These are phyloP conservation scores for Catonia carolina DNA, from an alignment of 2,888 invertebrate genomes.

Conservation along the genomic window DNA sequence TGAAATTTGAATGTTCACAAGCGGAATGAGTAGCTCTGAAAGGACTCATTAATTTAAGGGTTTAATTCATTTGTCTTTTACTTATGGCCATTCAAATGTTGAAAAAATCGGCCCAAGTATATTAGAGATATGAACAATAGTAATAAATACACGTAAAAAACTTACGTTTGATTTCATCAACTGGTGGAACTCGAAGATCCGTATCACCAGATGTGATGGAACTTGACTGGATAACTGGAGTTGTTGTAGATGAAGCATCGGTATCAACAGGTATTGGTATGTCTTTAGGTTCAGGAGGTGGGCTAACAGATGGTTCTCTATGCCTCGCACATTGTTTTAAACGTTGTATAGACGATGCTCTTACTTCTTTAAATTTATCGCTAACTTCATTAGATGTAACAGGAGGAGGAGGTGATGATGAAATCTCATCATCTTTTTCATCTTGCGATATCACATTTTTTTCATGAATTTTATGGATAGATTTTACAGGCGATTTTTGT, in stretches of 20 bases:
- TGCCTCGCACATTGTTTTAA: constrained; percentile 24
- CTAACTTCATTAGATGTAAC: constrained; percentile 2
- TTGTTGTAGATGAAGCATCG: not conserved
- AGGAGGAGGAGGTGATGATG: constrained; percentile 18
- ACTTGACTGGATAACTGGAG: too few relatives aligned
- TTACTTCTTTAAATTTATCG: constrained; percentile 50
- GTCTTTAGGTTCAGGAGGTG: constrained; percentile 17
- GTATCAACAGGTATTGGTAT: constrained; percentile 10
- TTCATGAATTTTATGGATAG: not conserved
- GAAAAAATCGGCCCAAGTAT: too few relatives aligned
- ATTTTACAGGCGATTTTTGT: not conserved
- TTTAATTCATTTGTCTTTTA: too few relatives aligned
- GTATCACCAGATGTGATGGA: too few relatives aligned
- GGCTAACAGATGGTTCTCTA: constrained; percentile 28
- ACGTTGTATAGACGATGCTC: constrained; percentile 49
- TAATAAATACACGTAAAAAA: too few relatives aligned
- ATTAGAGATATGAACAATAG: too few relatives aligned
- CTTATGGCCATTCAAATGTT: too few relatives aligned
- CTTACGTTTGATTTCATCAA: constrained; percentile 21
- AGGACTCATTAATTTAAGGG: too few relatives aligned
- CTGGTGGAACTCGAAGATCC: too few relatives aligned
- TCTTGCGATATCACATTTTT: constrained; percentile 16
- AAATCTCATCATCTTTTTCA: constrained; percentile 21
- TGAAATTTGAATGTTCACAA: too few relatives aligned
- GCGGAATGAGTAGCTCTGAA: too few relatives aligned